Percentiles rank a stretch among this genome's conserved stretches.
phyloP scores from a whole-genome alignment of 1,140 invertebrate species.

The Solenopsis invicta region DNA sequence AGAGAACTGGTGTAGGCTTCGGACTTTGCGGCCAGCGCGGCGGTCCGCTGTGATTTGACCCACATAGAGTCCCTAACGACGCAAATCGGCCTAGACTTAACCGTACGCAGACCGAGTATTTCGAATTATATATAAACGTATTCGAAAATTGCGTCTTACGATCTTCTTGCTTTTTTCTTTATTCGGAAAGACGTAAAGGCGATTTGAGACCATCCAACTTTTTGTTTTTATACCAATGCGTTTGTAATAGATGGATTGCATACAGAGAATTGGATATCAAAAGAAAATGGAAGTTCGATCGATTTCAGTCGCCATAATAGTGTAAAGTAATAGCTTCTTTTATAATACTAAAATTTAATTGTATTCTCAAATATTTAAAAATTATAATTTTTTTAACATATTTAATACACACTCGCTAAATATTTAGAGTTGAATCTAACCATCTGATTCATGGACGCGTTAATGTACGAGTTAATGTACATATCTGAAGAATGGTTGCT shows the following conservation, averaged over 20 bases:
- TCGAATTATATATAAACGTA: background rate
- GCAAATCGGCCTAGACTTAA: constrained; percentile 10
- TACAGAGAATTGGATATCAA: background rate
- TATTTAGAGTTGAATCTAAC: background rate
- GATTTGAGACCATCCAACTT: background rate
- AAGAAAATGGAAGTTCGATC: background rate
- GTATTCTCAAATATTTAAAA: too few species aligned
- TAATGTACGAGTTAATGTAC: background rate
- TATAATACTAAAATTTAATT: too few species aligned
- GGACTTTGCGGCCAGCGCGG: constrained; percentile 9
- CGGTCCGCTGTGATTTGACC: constrained; percentile 62
- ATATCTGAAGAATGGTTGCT: too few species aligned
- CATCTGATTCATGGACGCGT: background rate
- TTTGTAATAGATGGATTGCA: background rate
- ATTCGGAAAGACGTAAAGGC: background rate
- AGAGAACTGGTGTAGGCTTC: constrained; percentile 35
- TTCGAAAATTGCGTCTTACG: background rate
- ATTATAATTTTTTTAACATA: too few species aligned
- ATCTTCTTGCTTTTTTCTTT: background rate
- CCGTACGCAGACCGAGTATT: background rate
- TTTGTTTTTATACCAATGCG: background rate
- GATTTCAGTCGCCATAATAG: background rate
- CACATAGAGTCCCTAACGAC: constrained; percentile 41
- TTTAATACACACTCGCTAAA: too few species aligned
- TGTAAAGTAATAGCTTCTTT: too few species aligned